These are phyloP conservation scores for Coptodon rendalli DNA, from an alignment of 2,113 vertebrate genomes.

Conservation along the genomic window DNA sequence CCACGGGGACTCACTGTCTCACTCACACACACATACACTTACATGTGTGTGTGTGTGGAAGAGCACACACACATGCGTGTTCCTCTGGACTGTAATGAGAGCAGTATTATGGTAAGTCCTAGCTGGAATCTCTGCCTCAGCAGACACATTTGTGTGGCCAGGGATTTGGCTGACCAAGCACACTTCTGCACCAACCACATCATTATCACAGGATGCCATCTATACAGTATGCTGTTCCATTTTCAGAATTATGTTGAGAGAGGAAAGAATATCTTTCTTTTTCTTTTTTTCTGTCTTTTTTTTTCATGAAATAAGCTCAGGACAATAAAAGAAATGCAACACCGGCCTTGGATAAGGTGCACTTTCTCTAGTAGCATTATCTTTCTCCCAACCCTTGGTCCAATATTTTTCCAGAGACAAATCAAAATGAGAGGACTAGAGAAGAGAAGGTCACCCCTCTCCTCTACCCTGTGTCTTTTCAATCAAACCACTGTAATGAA, in stretches of 20 bases:
- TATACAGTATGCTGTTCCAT: conserved; percentile 21
- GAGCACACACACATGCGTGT: not conserved
- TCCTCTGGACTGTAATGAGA: conserved; percentile 35
- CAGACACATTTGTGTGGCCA: conserved; percentile 31
- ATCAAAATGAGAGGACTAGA: conserved; percentile 7
- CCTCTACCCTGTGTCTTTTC: conserved; percentile 33
- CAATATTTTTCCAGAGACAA: not conserved
- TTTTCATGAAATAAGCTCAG: not conserved
- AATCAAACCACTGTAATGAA: conserved; percentile 48
- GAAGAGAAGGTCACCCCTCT: conserved; percentile 17
- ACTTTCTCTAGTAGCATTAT: not conserved
- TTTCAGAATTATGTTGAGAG: not conserved
- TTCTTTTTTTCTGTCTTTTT: not conserved
- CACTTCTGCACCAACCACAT: conserved; percentile 37
- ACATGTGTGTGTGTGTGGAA: not conserved
- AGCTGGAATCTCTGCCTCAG: conserved; percentile 43
- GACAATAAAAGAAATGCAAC: not conserved
- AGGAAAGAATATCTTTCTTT: not conserved
- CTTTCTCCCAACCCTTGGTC: not conserved
- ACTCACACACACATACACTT: not conserved
- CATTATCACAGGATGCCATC: conserved; percentile 45
- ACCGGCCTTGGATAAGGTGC: not conserved
- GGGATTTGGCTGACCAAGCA: conserved; percentile 54
- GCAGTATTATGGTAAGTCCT: conserved; percentile 29
- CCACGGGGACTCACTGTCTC: conserved; percentile 41